Evolutionary conservation across 1,140 invertebrate genomes (phyloP), one percentile per base, ranked within the genome.

Genomic region (Bombus fervidus): DNA sequence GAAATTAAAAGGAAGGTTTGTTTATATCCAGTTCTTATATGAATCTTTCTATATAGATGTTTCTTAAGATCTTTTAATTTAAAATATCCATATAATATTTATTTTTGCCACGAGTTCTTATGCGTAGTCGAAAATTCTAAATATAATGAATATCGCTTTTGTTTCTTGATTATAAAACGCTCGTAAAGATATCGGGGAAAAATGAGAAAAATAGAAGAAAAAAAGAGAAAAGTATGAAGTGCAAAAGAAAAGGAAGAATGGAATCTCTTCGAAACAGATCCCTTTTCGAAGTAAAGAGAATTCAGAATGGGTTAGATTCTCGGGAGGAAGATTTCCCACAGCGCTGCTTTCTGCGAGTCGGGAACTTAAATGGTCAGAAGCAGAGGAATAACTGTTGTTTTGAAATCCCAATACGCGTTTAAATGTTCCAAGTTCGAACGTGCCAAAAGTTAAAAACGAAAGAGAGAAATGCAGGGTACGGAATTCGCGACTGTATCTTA

Each of bases 281-380:
- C 25, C 22, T 84, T 68, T 66, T 68, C 37, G 22, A 43, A 75
- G 28, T 43, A 64, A 64, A n/a, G 62, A 71, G 82, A 76, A 73
- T 87, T 59, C 77, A 39, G 71, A 43, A 64, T 57, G 2, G 71
- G 62, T 87, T 81, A 64, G 39, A 39, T 43, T 62, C 57, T 74
- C 86, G 25, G 31, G 57, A 86, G 53, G 53, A 74, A 81, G 53
- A 75, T 84, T 84, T 80, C 82, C 86, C 82, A 84, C 39, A 41
- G 69, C 82, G 59, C 47, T 43, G 71, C 62, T 87, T 85, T n/a
- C 80, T 71, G 64, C 62, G 47, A 69, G 31, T 71, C 4, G 28
- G 47, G n/a, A 80, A 78, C 66, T 74, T 72, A 53, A 80, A 83
- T 74, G 76, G 41, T 71, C 59, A 66, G 76, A 75, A 69, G 53